Evolutionary conservation across 2,797 vertebrate genomes (phyloP).

Genomic region (Lepus oiostolus): DNA sequence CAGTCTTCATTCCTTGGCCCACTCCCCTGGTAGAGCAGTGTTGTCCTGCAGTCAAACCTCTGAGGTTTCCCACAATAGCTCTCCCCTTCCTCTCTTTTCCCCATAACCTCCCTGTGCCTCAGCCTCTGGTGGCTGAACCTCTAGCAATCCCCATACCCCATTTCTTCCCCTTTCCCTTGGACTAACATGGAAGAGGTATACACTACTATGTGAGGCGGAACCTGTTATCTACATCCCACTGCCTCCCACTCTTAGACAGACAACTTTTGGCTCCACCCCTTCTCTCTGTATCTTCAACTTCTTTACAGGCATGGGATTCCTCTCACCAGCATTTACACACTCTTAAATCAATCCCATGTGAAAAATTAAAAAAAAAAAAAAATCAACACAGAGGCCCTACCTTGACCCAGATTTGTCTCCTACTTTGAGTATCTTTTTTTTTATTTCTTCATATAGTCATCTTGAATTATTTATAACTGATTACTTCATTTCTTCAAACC

Average conservation of each 20-base stretch:
- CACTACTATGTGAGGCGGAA: not conserved
- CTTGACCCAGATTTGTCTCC: not conserved
- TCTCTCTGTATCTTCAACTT: not conserved
- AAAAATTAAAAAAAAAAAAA: constrained; percentile 29
- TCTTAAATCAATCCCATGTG: not conserved
- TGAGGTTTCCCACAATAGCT: not conserved
- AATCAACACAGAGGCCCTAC: not conserved
- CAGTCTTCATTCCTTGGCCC: not conserved
- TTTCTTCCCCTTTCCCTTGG: not conserved
- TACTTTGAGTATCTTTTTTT: not conserved
- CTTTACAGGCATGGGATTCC: not conserved
- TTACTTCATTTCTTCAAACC: not conserved
- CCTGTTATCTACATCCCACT: not conserved
- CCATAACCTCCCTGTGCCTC: not conserved
- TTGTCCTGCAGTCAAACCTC: not conserved
- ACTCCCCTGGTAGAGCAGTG: not conserved
- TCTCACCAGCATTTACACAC: constrained; percentile 31
- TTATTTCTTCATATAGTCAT: not conserved
- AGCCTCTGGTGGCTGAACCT: not conserved
- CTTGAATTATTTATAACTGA: constrained; percentile 44
- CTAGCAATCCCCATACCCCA: not conserved
- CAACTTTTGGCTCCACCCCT: not conserved
- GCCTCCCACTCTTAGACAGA: not conserved
- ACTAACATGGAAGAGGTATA: not conserved
- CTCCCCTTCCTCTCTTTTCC: not conserved